These are phyloP conservation scores for Pseudochirops cupreus DNA, from an alignment of 2,797 vertebrate genomes.

Conservation along the genomic window DNA sequence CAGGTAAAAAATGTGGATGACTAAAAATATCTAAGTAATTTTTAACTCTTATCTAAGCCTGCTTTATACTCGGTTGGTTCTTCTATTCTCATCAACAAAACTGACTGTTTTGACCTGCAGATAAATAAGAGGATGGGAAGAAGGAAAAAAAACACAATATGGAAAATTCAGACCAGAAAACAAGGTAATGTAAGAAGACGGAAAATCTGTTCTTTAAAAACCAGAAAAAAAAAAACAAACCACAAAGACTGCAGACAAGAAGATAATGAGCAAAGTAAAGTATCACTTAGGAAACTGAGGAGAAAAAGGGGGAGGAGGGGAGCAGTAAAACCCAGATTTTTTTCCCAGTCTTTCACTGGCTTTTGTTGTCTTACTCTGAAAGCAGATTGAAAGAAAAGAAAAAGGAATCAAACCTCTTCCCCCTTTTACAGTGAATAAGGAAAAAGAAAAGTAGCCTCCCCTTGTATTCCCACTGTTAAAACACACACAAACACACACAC, in stretches of 20 bases:
- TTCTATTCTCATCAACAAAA: background rate
- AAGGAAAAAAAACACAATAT: background rate
- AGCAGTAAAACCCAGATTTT: background rate
- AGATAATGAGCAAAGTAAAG: slow-evolving; percentile 24
- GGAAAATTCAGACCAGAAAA: background rate
- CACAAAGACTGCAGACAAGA: background rate
- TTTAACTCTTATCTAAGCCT: background rate
- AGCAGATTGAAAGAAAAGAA: background rate
- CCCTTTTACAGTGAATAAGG: background rate
- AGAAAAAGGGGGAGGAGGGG: background rate
- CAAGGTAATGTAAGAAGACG: background rate
- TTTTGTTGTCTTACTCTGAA: background rate
- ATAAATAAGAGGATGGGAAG: background rate
- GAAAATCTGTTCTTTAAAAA: background rate
- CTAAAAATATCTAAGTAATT: background rate
- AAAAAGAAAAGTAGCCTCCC: slow-evolving; percentile 23
- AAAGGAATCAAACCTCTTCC: background rate
- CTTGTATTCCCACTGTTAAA: slow-evolving; percentile 3
- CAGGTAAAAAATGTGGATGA: background rate
- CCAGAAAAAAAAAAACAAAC: slow-evolving; percentile 1
- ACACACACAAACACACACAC: slow-evolving; percentile 31
- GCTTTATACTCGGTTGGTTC: background rate
- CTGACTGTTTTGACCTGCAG: background rate
- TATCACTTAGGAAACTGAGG: background rate
- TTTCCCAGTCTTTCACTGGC: background rate